Percentiles rank a stretch among this genome's conserved stretches.
These are phyloP conservation scores for Miichthys miiuy DNA, from an alignment of 2,797 vertebrate genomes.

Conservation along the genomic window DNA sequence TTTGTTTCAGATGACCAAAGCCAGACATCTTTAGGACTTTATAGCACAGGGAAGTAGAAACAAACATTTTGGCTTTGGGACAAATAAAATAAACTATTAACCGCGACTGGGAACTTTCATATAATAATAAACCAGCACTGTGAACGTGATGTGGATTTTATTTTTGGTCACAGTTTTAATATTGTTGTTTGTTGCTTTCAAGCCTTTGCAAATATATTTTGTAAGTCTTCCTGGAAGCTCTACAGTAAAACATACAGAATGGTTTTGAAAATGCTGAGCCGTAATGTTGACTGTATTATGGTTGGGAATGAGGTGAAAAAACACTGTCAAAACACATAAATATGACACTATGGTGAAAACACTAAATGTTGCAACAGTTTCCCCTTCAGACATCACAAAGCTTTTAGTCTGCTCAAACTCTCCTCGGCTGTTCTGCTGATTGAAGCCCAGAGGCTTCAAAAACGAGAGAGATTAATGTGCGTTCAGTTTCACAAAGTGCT, in stretches of 20 bases:
- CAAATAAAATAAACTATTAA: neutral
- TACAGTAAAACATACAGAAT: neutral
- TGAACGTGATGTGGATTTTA: neutral
- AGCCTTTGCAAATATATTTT: no score
- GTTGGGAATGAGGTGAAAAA: neutral
- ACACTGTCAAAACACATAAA: neutral
- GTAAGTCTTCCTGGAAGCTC: neutral
- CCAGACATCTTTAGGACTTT: no score
- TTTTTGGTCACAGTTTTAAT: neutral
- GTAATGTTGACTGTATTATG: neutral
- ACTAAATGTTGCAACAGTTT: neutral
- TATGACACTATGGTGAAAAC: neutral
- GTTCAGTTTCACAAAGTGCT: conserved; percentile 26
- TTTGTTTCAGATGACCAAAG: no score
- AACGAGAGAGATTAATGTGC: conserved; percentile 23
- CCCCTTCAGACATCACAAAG: neutral
- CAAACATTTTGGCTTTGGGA: neutral
- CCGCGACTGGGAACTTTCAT: neutral
- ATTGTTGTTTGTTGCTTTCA: neutral
- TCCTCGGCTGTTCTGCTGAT: neutral
- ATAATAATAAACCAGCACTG: neutral
- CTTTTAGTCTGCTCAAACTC: conserved; percentile 17
- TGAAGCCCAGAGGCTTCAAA: conserved; percentile 11
- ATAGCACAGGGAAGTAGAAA: neutral
- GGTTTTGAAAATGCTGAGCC: neutral